Conservation (phyloP, 2,113 vertebrate species). For the Megaceryle maxima region DNA sequence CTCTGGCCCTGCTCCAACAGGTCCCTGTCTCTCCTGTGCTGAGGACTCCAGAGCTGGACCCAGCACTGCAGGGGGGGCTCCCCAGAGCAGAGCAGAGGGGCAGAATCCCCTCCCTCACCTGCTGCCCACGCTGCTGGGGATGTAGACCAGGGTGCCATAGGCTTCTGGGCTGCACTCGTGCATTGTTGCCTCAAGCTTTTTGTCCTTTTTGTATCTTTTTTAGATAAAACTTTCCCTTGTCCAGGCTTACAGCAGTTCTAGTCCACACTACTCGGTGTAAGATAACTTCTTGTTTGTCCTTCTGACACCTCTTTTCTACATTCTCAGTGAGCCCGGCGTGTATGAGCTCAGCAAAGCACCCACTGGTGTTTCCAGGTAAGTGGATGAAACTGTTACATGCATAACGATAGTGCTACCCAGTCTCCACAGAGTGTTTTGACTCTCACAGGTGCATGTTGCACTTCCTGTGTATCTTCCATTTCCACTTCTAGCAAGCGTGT, state of each 20-base stretch:
- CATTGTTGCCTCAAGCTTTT: too few relatives aligned
- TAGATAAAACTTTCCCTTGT: too few relatives aligned
- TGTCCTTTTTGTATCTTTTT: too few relatives aligned
- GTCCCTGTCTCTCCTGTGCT: too few relatives aligned
- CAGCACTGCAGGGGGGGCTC: too few relatives aligned
- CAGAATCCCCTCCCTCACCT: too few relatives aligned
- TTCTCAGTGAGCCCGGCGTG: conserved; percentile 80
- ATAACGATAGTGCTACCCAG: background rate
- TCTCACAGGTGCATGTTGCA: background rate
- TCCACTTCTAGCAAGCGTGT: background rate
- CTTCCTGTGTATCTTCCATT: background rate
- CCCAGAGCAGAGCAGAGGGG: too few relatives aligned
- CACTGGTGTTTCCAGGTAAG: conserved; percentile 88
- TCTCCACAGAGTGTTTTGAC: background rate
- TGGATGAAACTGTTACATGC: background rate
- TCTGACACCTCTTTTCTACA: conserved; percentile 15
- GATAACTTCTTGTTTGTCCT: background rate
- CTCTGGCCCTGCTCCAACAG: too few relatives aligned
- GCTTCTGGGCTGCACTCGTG: too few relatives aligned
- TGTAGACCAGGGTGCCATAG: too few relatives aligned
- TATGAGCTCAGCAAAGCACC: conserved; percentile 87
- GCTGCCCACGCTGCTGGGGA: too few relatives aligned
- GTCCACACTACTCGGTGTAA: background rate
- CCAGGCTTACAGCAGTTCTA: background rate
- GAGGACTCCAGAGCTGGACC: too few relatives aligned